Evolutionary conservation across 2,113 vertebrate genomes (phyloP), one percentile per base, ranked within the genome.

Genomic region (Cebus imitator): DNA sequence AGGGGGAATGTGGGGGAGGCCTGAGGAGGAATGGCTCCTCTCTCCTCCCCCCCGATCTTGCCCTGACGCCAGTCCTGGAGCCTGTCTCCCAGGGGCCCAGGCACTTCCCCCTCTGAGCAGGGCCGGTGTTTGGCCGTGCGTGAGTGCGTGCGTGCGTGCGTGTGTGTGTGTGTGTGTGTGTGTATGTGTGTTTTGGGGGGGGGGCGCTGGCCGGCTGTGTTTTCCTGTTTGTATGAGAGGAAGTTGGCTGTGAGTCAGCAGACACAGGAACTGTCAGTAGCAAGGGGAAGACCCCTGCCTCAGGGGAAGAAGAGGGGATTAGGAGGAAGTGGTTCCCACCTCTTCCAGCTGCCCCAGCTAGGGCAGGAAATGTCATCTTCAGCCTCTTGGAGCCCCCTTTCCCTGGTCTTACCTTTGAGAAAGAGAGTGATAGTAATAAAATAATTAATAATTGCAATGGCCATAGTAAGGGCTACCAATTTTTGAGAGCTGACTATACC

Each of bases 201-300:
- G 61, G 45, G 55, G 48, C 20, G 11, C 80, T 68, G 95, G 87
- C 90, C 80, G 2, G 66, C 76, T 92, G 48, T 68, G 68, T 72
- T n/a, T 96, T 98, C 96, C 93, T 94, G 78, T 97, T 97, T 89
- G 91, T 96, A 64, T 6, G 35, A 23, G 89, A 72, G 97, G 97
- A 98, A 98, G 92, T 48, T 61, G 58, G 35, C 66, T 48, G 94
- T 80, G 32, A 45, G 61, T 97, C 72, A 72, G 3, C 82, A 78
- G 90, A 58, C 92, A 92, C 78, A 87, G 35, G 66, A 17, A 10
- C 9, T 57, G 75, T 94, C 91, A 58, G 89, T 78, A 93, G 58
- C 87, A 64, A 45, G 61, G 89, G 93, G 92, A 92, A 97, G 96
- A 97, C 96, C 97, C 97, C 96, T 83, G 30, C 48, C 75, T 79